phyloP scores from a whole-genome alignment of 2,113 vertebrate genomes.

The Eptesicus fuscus region DNA sequence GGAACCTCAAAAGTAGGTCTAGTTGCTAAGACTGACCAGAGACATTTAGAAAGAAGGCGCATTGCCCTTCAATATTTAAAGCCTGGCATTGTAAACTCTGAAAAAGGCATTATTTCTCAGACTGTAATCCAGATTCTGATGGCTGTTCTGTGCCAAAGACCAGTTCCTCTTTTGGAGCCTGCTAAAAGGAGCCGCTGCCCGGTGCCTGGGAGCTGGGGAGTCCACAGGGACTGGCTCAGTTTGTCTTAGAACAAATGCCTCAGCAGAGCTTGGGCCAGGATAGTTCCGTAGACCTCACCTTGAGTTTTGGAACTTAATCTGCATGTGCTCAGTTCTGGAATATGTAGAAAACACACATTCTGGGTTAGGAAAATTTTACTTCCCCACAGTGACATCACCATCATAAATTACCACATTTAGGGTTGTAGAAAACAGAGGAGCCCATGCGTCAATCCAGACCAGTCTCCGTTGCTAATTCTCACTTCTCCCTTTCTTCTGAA shows the following conservation, averaged over 20 bases:
- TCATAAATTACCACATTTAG: slow-evolving; percentile 53
- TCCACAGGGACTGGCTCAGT: neutral
- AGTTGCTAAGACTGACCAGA: slow-evolving; percentile 60
- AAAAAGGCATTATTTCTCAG: slow-evolving; percentile 27
- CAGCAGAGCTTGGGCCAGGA: neutral
- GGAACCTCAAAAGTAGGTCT: slow-evolving; percentile 48
- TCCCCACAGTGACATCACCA: slow-evolving; percentile 37
- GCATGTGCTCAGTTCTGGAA: slow-evolving; percentile 38
- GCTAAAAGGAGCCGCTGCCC: neutral
- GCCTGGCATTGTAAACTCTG: neutral
- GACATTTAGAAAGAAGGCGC: slow-evolving; percentile 40
- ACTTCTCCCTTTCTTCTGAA: slow-evolving; percentile 45
- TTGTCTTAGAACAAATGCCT: slow-evolving; percentile 3
- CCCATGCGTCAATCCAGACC: neutral
- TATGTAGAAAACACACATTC: slow-evolving; percentile 17
- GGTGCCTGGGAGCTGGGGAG: neutral
- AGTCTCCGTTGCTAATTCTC: neutral
- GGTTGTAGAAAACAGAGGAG: slow-evolving; percentile 55
- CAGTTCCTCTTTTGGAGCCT: neutral
- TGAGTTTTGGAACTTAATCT: slow-evolving; percentile 12
- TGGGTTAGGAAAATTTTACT: slow-evolving; percentile 59
- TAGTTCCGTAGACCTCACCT: slow-evolving; percentile 4
- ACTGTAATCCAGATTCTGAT: neutral
- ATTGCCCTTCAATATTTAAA: slow-evolving; percentile 43
- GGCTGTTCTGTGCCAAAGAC: neutral